Percentiles rank a stretch among this genome's conserved stretches.
These are phyloP conservation scores for Bibio marci DNA, from an alignment of 2,888 invertebrate genomes.

Conservation along the genomic window DNA sequence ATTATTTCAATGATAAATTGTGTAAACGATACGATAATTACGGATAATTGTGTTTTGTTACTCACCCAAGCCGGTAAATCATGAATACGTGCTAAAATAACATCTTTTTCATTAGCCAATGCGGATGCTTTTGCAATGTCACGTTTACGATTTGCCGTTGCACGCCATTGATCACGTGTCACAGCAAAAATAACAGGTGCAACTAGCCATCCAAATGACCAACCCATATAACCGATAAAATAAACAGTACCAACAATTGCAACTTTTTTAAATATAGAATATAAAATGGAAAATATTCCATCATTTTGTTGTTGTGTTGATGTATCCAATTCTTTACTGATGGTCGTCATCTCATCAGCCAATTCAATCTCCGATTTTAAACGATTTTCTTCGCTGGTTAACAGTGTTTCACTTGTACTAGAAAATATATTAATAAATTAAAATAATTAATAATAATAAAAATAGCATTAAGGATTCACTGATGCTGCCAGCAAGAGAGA, in stretches of 20 bases:
- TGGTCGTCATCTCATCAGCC: conserved; percentile 25
- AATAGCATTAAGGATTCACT: no score
- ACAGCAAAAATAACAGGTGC: conserved; percentile 61
- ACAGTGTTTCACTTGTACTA: no score
- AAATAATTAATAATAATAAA: no score
- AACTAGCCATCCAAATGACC: conserved; percentile 72
- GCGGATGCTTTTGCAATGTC: conserved; percentile 63
- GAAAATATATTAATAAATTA: no score
- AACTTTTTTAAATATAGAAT: conserved; percentile 47
- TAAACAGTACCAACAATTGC: conserved; percentile 60
- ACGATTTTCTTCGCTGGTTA: no score
- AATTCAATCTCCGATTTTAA: no score
- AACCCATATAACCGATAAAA: conserved; percentile 67
- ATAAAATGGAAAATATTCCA: conserved; percentile 40
- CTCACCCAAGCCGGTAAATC: conserved; percentile 89
- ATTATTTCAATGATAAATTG: no score
- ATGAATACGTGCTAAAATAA: conserved; percentile 70
- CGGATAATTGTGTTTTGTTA: no score
- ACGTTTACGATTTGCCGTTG: conserved; percentile 52
- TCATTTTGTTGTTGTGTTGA: conserved; percentile 30
- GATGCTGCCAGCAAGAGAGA: no score
- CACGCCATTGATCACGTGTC: conserved; percentile 61
- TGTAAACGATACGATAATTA: no score
- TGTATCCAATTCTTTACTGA: conserved; percentile 25
- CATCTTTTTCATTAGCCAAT: conserved; percentile 64